Base-by-base conservation (phyloP, 2,797 vertebrate species). In the Percopsis omiscomaycus region DNA sequence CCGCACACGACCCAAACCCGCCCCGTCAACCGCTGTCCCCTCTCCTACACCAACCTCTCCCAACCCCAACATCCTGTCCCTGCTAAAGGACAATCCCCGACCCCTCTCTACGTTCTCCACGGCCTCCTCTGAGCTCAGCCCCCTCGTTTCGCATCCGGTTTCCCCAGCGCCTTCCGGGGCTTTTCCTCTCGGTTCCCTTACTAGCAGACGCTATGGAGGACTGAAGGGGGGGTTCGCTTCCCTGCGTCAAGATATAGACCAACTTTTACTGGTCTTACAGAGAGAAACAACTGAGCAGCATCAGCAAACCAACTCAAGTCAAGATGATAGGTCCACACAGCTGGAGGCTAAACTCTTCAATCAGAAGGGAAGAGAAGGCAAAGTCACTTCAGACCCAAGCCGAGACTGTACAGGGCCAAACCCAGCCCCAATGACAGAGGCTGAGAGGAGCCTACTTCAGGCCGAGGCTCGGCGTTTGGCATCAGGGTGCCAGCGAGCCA, bases 401-500 rank as follows among this genome's bases (percentile, higher is more conserved):
- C 49, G 62, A 27, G 68, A 61, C 59, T 91, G 89, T 64, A 71
- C 60, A 29, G 85, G 88, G 16, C 62, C 55, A 28, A 82, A 90
- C 37, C 83, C 83, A 13, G 82, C 85, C 57, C 78, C 90, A 61
- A 90, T 95, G 64, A 93, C 91, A 0, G 94, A 97, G 80, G 93
- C 93, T 3, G 94, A 95, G 77, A 91, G 90, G 77, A 92, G 82
- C 62, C 86, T 91, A 62, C 94, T 99, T 58, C 94, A 95, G 66
- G 85, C 89, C 5, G 95, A 95, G 60, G 96, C 96, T 45, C 92
- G 85, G 68, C 92, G 93, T 63, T 82, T 99, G 72, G 94, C 96
- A 1, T 94, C 93, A 1, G 95, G 94, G 72, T 99, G 95, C 81
- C 95, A 96, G 79, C 92, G 94, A 0, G 94, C 96, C 32, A 95